Evolutionary conservation across 2,888 invertebrate genomes (phyloP).

Genomic region (Heliothis peltigera): DNA sequence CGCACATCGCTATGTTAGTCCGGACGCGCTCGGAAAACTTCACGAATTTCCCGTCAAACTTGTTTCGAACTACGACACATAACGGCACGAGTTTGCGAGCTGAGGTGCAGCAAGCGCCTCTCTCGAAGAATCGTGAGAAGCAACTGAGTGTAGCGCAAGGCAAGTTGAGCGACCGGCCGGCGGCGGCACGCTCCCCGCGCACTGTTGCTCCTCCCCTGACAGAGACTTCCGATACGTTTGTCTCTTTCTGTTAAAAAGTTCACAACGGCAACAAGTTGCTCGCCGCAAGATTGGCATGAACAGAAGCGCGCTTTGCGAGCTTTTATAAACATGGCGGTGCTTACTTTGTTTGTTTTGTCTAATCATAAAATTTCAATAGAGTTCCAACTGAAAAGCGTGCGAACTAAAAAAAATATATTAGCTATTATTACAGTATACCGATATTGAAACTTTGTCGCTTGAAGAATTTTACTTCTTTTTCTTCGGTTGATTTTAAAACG

Average conservation of each 20-base stretch:
- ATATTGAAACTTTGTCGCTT: slow-evolving; percentile 5
- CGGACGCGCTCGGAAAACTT: slow-evolving; percentile 86
- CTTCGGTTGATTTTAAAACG: too few relatives aligned
- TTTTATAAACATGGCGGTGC: slow-evolving; percentile 89
- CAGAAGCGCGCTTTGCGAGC: slow-evolving; percentile 89
- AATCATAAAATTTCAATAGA: slow-evolving; percentile 86
- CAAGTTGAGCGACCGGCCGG: slow-evolving; percentile 86
- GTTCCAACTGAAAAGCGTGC: slow-evolving; percentile 75
- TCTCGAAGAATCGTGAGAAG: slow-evolving; percentile 75
- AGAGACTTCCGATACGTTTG: slow-evolving; percentile 76
- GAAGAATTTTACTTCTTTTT: neutral
- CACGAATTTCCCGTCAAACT: slow-evolving; percentile 89
- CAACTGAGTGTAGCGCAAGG: slow-evolving; percentile 81
- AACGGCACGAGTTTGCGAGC: slow-evolving; percentile 80
- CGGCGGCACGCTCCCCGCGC: slow-evolving; percentile 83
- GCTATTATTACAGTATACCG: slow-evolving; percentile 7
- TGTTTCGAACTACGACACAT: slow-evolving; percentile 88
- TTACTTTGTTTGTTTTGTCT: slow-evolving; percentile 88
- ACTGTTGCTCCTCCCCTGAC: slow-evolving; percentile 86
- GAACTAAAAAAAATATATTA: slow-evolving; percentile 56
- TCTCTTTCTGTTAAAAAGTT: slow-evolving; percentile 84
- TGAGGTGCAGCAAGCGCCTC: slow-evolving; percentile 71
- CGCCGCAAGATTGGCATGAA: slow-evolving; percentile 89
- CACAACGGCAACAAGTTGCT: slow-evolving; percentile 89
- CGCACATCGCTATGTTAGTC: slow-evolving; percentile 86